Evolutionary conservation across 2,888 invertebrate species (phyloP), one percentile per base, ranked within the genome.

Genomic region (Hofmannophila pseudospretella): DNA sequence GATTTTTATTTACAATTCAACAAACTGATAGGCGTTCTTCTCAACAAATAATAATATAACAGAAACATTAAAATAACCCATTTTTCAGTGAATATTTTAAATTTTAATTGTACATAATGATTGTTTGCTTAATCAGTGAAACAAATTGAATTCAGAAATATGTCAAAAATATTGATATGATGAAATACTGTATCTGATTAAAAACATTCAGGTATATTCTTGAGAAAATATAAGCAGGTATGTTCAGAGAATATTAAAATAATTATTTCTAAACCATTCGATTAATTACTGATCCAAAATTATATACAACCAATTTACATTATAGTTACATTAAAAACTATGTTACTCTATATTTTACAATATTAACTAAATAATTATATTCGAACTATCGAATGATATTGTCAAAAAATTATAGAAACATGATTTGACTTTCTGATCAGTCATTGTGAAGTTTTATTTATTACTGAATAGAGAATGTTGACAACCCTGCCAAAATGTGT

Each of bases 301-400:
- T 82, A 84, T 85, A 63, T 85, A 85, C 85, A 85, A 81, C 76
- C 81, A 82, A 81, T 85, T 70, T 81, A 85, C 80, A 84, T 54
- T 49, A 66, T 58, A 58, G 51, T 67, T 67, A 67, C 59, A 64
- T 36, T 56, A 50, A 42, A 14, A 44, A 34, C 37, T 40, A 40
- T 22, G 20, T 36, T 39, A 38, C 10, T 8, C 30, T 33, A 23
- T 23, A 23, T 23, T n/a, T 23, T 23, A 23, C 23, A 23, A 23
- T 4, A 7, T 7, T 23, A 23, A 23, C n/a, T 7, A 23, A 23
- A 23, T n/a, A 23, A 23, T 23, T 16, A 40, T 13, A 23, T 37
- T 40, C 44, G 41, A 38, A 43, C 43, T 51, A 48, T 47, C 36
- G 48, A 51, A 50, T 38, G 42, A 49, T 38, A 25, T 27, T 34